Conservation (phyloP, 1,140 invertebrate genomes). For the Rhagoletis pomonella region DNA sequence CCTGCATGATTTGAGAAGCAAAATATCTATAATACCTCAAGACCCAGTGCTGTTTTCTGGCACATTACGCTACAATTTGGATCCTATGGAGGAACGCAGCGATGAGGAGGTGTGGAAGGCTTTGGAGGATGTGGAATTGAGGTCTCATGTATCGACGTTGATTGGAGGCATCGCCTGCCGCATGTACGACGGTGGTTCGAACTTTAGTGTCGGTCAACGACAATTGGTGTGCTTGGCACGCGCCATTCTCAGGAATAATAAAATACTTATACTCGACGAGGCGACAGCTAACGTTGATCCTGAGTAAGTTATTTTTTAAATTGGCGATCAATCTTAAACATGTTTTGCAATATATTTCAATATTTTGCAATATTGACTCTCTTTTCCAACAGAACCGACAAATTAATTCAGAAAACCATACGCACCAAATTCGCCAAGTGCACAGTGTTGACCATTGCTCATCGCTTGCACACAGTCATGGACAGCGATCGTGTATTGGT, state of each 20-base stretch:
- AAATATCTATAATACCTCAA: constrained; percentile 89
- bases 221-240: constrained; percentile 87
- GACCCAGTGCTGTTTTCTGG: constrained; percentile 86
- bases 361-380: background rate
- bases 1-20: constrained; percentile 79
- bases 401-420: constrained; percentile 81
- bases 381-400: constrained; percentile 78
- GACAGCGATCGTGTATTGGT: constrained; percentile 85
- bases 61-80: constrained; percentile 84
- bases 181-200: constrained; percentile 80
- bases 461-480: constrained; percentile 88
- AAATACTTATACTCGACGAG: constrained; percentile 87
- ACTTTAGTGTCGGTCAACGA: constrained; percentile 86
- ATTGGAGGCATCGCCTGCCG: constrained; percentile 79
- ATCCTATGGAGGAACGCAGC: constrained; percentile 83
- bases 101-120: constrained; percentile 89
- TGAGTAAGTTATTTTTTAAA: constrained; percentile 75
- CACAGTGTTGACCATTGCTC: constrained; percentile 89
- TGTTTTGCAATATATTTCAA: background rate
- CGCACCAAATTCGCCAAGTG: constrained; percentile 82
- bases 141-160: constrained; percentile 77
- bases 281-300: constrained; percentile 83
- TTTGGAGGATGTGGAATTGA: constrained; percentile 86
- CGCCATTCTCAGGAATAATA: constrained; percentile 84
- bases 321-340: background rate